Evolutionary conservation across 2,113 vertebrate genomes (phyloP), one percentile per base, ranked within the genome.

Genomic region (Alethe castanea): DNA sequence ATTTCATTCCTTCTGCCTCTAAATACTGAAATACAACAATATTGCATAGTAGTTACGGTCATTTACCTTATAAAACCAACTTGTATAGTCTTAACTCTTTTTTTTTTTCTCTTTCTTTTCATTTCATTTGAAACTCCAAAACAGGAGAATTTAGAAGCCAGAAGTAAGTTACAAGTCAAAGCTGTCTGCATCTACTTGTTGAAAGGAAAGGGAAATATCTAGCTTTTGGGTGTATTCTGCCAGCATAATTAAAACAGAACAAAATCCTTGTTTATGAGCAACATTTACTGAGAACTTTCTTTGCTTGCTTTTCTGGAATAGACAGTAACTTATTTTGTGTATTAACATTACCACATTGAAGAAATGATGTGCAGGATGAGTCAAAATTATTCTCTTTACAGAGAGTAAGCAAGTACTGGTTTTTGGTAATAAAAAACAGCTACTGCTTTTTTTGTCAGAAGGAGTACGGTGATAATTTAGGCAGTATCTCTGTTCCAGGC

Each of bases 281-380:
- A 66, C 28, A 26, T 81, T 47, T 87, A 73, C 44, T 42, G 44
- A 40, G 28, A 78, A 36, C 2, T 29, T 45, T 31, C 18, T 76
- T 56, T 0, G 24, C 35, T 48, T 72, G 28, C 5, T 76, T 36
- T 61, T 60, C 35, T 78, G 47, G 35, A 65, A 53, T 4, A 16
- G 11, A 22, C 7, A 35, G 3, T 15, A n/a, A 72, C 14, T 28
- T 0, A 52, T 71, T 61, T 70, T 66, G 24, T 66, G 17, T 38
- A 56, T 62, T 45, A 90, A 14, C 0, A 5, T 48, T 56, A 65
- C 25, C 5, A 2, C 11, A n/a, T 42, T 28, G 15, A 31, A 53
- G 19, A 81, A 71, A 35, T 25, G 0, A 29, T 0, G 0, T 24
- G 12, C 14, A 72, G 64, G 26, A 52, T 31, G 8, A 42, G 13